Percentiles rank a stretch among this genome's conserved stretches.
Evolutionary conservation across 2,113 vertebrate genomes (phyloP).

Genomic region (Tupaia chinensis): DNA sequence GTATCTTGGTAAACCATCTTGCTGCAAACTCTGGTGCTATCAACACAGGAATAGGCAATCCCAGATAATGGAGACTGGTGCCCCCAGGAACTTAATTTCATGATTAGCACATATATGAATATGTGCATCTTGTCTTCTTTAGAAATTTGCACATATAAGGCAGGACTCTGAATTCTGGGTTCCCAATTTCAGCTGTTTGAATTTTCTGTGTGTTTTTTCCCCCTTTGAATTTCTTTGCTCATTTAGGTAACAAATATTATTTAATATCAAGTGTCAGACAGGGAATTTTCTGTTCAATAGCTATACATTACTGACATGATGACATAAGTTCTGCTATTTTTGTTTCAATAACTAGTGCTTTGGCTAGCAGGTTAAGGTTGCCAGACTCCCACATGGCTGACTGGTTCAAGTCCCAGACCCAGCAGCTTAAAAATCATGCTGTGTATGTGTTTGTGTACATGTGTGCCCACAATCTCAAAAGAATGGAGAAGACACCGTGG

Average conservation of each 20-base stretch:
- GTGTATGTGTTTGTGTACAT: too few species aligned
- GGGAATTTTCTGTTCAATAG: background rate
- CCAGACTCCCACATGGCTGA: too few species aligned
- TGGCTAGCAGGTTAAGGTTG: background rate
- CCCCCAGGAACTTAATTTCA: background rate
- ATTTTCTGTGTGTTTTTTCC: background rate
- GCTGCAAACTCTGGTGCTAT: background rate
- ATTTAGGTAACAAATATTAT: background rate
- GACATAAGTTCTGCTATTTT: rapidly evolving
- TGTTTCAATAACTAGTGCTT: background rate
- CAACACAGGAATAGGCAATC: background rate
- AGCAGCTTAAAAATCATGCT: too few species aligned
- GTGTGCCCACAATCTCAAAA: too few species aligned
- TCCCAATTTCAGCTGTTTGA: background rate
- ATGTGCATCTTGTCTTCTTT: background rate
- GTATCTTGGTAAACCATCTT: background rate
- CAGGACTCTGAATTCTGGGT: background rate
- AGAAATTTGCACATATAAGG: background rate
- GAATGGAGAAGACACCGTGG: too few species aligned
- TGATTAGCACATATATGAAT: background rate
- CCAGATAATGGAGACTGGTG: background rate
- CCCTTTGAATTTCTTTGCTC: background rate
- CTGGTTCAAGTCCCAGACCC: too few species aligned
- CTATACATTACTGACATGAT: background rate
- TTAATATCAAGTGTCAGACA: background rate